Evolutionary conservation across 1,140 invertebrate genomes (phyloP), one percentile per base, ranked within the genome.

Genomic region (Drosophila dunni): DNA sequence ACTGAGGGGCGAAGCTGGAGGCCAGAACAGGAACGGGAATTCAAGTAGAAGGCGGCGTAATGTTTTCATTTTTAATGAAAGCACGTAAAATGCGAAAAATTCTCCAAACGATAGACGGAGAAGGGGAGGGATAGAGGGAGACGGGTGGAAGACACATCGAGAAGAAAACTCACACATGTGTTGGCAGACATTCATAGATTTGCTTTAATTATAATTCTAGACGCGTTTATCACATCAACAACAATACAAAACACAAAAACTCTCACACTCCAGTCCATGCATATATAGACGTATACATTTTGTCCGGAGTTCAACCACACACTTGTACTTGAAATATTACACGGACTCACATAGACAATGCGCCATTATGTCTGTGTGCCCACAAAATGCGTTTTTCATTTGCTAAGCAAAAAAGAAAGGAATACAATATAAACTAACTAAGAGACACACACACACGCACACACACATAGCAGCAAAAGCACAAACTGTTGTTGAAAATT

Each of bases 1-100:
- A 29, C 50, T 15, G 29, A 34, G 34, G 17, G n/a, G 9, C 11
- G 61, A 42, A n/a, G 20, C 24, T 29, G 24, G 6, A 29, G 24
- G 24, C 15, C 57, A 20, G 34, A 15, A 13, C 9, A 17, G 58
- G 15, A 20, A 33, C 17, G 50, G 36, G 56, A 38, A 36, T 63
- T 67, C 62, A 54, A 83, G 69, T 66, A 62, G 77, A 69, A 61
- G 66, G 61, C 77, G 81, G 78, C 69, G 73, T 62, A 88, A 88
- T 84, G 84, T 89, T 89, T 89, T 90, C 84, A 90, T 89, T 90
- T 89, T 89, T 89, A 89, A 89, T 89, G 84, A 89, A 89, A 88
- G 84, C 84, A 89, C 84, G 84, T 89, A 89, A 89, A 89, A 89
- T 89, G 75, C 80, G 85, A 89, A 89, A 89, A 84, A 89, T 64